Conservation (phyloP, 53 echinoderm and acorn worm species). For the Astropecten irregularis region DNA sequence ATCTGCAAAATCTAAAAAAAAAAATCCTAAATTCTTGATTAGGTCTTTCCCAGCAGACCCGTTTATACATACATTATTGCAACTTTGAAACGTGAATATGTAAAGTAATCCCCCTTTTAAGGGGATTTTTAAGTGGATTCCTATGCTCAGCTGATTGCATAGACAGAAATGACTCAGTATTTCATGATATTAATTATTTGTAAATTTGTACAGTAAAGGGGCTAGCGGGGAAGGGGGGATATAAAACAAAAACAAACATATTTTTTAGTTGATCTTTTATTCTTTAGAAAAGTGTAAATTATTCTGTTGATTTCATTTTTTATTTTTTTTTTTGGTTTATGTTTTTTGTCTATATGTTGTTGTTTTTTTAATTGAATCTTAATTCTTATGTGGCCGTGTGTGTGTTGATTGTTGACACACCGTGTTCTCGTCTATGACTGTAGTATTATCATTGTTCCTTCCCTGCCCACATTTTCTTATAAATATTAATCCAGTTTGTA, state of each 20-base stretch:
- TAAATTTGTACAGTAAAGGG: constrained; percentile 57
- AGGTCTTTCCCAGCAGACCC: too few species aligned
- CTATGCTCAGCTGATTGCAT: too few species aligned
- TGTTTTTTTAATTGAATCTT: constrained; percentile 17
- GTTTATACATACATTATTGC: too few species aligned
- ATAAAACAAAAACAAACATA: too few species aligned
- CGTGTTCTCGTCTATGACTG: not conserved
- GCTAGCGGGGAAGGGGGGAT: not conserved
- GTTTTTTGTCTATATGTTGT: too few species aligned
- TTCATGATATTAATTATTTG: constrained; percentile 34
- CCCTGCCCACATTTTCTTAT: not conserved
- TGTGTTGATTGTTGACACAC: not conserved
- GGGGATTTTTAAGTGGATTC: too few species aligned
- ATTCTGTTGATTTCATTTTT: too few species aligned
- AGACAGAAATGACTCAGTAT: not conserved
- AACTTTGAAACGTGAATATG: too few species aligned
- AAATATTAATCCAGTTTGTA: constrained; percentile 41
- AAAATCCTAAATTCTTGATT: too few species aligned
- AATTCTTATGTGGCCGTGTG: not conserved
- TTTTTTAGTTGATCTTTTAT: constrained; percentile 58
- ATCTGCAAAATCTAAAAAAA: too few species aligned
- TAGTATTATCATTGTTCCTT: not conserved
- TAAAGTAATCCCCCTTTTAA: too few species aligned
- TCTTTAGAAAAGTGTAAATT: constrained; percentile 53
- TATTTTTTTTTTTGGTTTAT: too few species aligned